Evolutionary conservation across 1,140 invertebrate genomes (phyloP).

Genomic region (Drosophila teissieri): DNA sequence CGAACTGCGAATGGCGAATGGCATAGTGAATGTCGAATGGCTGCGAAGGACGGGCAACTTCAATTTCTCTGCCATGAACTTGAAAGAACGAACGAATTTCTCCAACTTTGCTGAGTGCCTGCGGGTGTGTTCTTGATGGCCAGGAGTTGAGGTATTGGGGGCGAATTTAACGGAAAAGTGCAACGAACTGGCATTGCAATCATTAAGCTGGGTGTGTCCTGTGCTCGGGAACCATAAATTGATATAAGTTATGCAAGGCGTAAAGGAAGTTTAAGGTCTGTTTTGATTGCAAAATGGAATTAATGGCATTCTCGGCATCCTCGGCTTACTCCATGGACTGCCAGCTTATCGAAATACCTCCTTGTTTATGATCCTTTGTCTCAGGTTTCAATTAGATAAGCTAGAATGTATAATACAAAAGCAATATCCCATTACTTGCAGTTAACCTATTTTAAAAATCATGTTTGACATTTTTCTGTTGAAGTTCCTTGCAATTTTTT

Average conservation of each 20-base stretch:
- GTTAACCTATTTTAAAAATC: too few species aligned
- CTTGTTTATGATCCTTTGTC: slow-evolving; percentile 46
- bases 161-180: slow-evolving; percentile 34
- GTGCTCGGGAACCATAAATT: slow-evolving; percentile 35
- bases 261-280: slow-evolving; percentile 24
- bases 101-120: slow-evolving; percentile 51
- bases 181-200: slow-evolving; percentile 67
- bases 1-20: not conserved
- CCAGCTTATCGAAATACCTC: slow-evolving; percentile 29
- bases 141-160: slow-evolving; percentile 1
- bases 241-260: slow-evolving; percentile 58
- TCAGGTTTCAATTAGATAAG: slow-evolving; percentile 7
- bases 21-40: slow-evolving; percentile 25
- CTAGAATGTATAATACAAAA: too few species aligned
- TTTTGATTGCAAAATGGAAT: slow-evolving; percentile 22
- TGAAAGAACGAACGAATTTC: slow-evolving; percentile 62
- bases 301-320: not conserved
- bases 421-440: too few species aligned
- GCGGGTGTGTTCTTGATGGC: slow-evolving; percentile 28
- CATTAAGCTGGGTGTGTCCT: slow-evolving; percentile 44
- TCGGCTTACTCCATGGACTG: slow-evolving; percentile 1
- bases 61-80: slow-evolving; percentile 72
- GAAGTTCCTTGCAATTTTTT: slow-evolving; percentile 1
- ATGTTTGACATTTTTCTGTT: not conserved
- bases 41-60: slow-evolving; percentile 47